Percentiles rank a stretch among this genome's conserved stretches.
phyloP scores from a whole-genome alignment of 2,797 vertebrate genomes.

The Xerus rutilus region DNA sequence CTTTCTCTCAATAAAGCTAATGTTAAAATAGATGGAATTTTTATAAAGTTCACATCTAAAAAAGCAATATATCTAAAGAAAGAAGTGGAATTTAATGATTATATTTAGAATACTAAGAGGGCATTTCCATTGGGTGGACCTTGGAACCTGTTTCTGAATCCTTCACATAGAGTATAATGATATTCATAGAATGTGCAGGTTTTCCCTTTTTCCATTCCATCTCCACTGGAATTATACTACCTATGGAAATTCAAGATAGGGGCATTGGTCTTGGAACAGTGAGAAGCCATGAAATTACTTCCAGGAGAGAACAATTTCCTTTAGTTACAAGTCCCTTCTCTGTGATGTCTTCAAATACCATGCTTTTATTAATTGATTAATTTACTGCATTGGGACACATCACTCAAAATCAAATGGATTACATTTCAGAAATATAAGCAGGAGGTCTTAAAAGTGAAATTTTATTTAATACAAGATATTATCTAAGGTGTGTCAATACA shows the following conservation, averaged over 20 bases:
- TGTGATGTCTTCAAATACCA: not conserved
- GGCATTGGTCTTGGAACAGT: not conserved
- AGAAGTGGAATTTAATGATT: slow-evolving; percentile 17
- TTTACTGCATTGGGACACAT: not conserved
- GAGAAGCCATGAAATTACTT: not conserved
- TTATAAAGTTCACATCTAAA: not conserved
- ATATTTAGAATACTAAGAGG: slow-evolving; percentile 29
- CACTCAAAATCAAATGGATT: not conserved
- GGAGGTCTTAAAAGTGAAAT: not conserved
- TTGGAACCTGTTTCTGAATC: slow-evolving; percentile 43
- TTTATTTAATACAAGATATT: slow-evolving; percentile 34
- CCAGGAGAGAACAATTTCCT: not conserved
- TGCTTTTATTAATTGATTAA: slow-evolving; percentile 21
- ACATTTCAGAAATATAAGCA: slow-evolving; percentile 43
- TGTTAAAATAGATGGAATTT: slow-evolving; percentile 46
- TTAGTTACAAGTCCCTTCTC: not conserved
- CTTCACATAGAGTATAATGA: not conserved
- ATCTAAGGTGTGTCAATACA: not conserved
- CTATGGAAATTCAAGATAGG: slow-evolving; percentile 45
- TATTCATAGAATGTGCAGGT: slow-evolving; percentile 35
- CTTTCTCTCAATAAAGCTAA: slow-evolving; percentile 46
- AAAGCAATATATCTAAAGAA: not conserved
- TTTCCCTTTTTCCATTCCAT: slow-evolving; percentile 39
- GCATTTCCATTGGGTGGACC: not conserved
- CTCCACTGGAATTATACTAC: slow-evolving; percentile 17